These are phyloP conservation scores for Zaprionus bogoriensis DNA, from an alignment of 2,888 invertebrate species.

Conservation along the genomic window DNA sequence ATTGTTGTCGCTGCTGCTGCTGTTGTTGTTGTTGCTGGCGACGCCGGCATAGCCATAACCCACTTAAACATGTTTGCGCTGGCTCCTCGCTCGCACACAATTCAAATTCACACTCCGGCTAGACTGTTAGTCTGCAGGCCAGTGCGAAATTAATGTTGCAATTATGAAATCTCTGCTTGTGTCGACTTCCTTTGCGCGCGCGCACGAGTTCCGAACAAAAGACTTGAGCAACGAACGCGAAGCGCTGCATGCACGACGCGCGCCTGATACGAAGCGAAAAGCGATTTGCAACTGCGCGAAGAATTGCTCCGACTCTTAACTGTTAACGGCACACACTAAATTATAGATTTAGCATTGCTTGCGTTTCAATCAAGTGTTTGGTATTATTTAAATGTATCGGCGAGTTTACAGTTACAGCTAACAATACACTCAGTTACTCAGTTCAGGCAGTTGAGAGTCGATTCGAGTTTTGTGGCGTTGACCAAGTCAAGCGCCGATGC, in stretches of 20 bases:
- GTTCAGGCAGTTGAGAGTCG: background rate
- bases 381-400: slow-evolving; percentile 20
- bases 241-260: slow-evolving; percentile 53
- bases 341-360: slow-evolving; percentile 17
- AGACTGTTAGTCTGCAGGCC: slow-evolving; percentile 53
- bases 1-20: slow-evolving; percentile 26
- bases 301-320: slow-evolving; percentile 11
- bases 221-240: slow-evolving; percentile 72
- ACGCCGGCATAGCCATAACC: slow-evolving; percentile 75
- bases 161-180: slow-evolving; percentile 28
- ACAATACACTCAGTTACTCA: slow-evolving; percentile 25
- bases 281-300: too few species aligned
- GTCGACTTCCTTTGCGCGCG: slow-evolving; percentile 34
- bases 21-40: slow-evolving; percentile 34
- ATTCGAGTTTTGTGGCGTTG: slow-evolving; percentile 18
- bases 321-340: slow-evolving; percentile 31
- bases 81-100: slow-evolving; percentile 24
- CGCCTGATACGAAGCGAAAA: background rate
- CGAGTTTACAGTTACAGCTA: slow-evolving; percentile 48
- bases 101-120: slow-evolving; percentile 33
- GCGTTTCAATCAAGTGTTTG: slow-evolving; percentile 8
- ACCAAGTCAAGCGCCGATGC: slow-evolving; percentile 56
- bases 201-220: slow-evolving; percentile 51
- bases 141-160: slow-evolving; percentile 48
- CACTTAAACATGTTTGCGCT: slow-evolving; percentile 75